A percentile compares a stretch with the other conserved stretches of the same genome.
phyloP scores from a whole-genome alignment of 2,888 invertebrate species.

The Cephalotes varians region DNA sequence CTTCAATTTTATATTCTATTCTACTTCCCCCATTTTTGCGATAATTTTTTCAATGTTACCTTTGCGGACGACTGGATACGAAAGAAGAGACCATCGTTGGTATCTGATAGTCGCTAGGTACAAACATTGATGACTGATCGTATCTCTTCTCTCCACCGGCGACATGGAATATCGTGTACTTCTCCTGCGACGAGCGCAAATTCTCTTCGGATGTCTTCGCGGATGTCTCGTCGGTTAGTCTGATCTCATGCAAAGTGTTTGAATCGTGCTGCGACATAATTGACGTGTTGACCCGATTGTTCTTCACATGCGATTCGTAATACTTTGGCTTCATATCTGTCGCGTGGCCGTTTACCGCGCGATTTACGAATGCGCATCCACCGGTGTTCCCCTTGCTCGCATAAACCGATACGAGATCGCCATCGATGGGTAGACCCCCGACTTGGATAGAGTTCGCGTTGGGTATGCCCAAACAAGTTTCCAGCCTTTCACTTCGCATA shows the following conservation, averaged over 20 bases:
- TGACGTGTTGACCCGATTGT: not conserved
- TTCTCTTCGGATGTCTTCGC: not conserved
- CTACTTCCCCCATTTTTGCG: not conserved
- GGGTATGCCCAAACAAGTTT: not conserved
- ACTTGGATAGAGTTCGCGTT: not conserved
- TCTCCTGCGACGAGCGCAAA: not conserved
- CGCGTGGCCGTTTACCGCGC: not conserved
- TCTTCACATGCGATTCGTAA: slow-evolving; percentile 7
- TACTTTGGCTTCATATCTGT: not conserved
- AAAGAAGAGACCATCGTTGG: slow-evolving; percentile 73
- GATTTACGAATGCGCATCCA: slow-evolving; percentile 17
- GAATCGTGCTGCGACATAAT: not conserved
- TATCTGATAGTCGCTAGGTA: slow-evolving; percentile 72
- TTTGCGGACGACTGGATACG: slow-evolving; percentile 49
- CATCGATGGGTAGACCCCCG: not conserved
- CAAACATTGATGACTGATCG: not conserved
- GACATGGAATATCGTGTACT: slow-evolving; percentile 3
- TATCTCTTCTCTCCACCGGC: not conserved
- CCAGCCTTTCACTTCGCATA: not conserved
- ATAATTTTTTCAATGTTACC: slow-evolving; percentile 57
- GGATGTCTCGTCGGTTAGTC: not conserved
- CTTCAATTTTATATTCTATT: not conserved
- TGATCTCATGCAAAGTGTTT: not conserved
- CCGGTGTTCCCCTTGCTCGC: slow-evolving; percentile 12
- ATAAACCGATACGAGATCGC: slow-evolving; percentile 24